Base-by-base conservation (phyloP, 2,888 invertebrate genomes). In the Hemaris fuciformis region DNA sequence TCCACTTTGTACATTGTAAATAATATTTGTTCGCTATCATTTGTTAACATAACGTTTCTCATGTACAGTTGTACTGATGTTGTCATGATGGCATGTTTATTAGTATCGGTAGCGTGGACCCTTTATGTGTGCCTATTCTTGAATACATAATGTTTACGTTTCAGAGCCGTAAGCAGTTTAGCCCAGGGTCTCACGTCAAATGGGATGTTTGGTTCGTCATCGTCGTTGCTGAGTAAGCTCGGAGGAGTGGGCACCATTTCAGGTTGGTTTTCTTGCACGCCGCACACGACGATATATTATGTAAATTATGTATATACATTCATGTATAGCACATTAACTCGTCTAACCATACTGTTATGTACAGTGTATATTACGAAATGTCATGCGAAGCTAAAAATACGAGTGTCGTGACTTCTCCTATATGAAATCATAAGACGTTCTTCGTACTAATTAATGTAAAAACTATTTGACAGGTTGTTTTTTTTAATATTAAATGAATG, bases 201-300 rank as follows among this genome's bases (percentile, higher is more conserved):
- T 75, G 95, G 95, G 66, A 95, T 96, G 91, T 96, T 97, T 84
- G 96, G 96, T 67, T 96, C 96, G 15, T 95, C 95, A 71, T 94
- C 98, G 63, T 98, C 92, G 72, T 80, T 93, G 75, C 85, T 93
- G 77, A 93, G 91, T 85, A 93, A 93, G 82, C 84, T 93, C 65
- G 88, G 93, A 74, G 92, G 92, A 74, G 93, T 93, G 70, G 90
- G 91, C 71, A 84, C 89, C 69, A 93, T 93, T 83, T 91, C 92
- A 88, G 93, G 93, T 89, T 79, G 78, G 87, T 88, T 80, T 72
- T 31, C 31, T 31, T 53, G 53, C 53, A 18, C 53, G 27, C 18
- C 27, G 67, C 66, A 48, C 38, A 64, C 60, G 45, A 57, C 46
- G 59, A 60, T 42, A 25, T 25, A n/a, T n/a, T n/a, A 3, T 62